Percentiles rank a stretch among this genome's conserved stretches.
These are phyloP conservation scores for Barbus barbus DNA, from an alignment of 2,113 vertebrate species.

Conservation along the genomic window DNA sequence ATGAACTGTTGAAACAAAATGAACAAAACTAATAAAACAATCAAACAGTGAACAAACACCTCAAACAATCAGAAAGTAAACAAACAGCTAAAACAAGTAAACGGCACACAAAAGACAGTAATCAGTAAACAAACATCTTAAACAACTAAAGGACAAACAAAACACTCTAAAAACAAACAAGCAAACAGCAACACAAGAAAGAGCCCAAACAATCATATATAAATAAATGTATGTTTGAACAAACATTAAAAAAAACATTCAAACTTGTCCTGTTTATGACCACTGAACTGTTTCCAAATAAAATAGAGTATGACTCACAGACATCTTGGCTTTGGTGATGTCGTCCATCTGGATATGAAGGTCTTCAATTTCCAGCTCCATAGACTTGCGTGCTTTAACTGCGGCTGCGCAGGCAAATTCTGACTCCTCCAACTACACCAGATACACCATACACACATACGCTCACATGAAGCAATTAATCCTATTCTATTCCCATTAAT, in stretches of 20 bases:
- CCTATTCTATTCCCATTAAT: neutral
- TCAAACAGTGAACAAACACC: neutral
- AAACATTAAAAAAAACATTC: too few relatives aligned
- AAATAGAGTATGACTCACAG: slow-evolving; percentile 73
- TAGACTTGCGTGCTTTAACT: slow-evolving; percentile 93
- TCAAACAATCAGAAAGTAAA: neutral
- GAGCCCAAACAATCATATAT: too few relatives aligned
- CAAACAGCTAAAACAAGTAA: neutral
- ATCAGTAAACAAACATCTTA: slow-evolving; percentile 3
- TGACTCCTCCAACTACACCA: slow-evolving; percentile 91
- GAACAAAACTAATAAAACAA: neutral
- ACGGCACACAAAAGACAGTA: too few relatives aligned
- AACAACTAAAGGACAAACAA: too few relatives aligned
- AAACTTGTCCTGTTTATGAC: too few relatives aligned
- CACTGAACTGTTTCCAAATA: neutral
- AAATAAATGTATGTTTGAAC: too few relatives aligned
- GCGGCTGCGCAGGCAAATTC: slow-evolving; percentile 91
- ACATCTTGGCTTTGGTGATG: slow-evolving; percentile 86
- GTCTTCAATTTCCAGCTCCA: slow-evolving; percentile 97
- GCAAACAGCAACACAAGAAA: too few relatives aligned
- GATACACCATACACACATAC: neutral
- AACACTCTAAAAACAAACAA: too few relatives aligned
- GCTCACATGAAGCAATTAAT: neutral
- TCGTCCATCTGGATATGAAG: slow-evolving; percentile 96
- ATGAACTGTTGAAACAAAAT: too few relatives aligned